These are phyloP conservation scores for Mus spicilegus DNA, from an alignment of 2,113 vertebrate genomes.

Conservation along the genomic window DNA sequence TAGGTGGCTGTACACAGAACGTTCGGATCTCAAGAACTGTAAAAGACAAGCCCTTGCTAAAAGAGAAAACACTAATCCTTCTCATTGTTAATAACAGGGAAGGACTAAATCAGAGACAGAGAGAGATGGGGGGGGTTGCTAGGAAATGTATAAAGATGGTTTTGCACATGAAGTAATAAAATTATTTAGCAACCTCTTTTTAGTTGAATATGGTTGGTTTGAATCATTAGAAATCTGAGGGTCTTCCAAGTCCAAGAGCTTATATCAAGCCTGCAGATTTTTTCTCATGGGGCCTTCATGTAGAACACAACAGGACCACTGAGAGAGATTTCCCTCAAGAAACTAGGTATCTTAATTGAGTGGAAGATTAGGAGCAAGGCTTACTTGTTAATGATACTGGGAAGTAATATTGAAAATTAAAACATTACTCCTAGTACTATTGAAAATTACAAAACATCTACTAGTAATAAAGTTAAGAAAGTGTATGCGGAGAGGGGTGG, in stretches of 20 bases:
- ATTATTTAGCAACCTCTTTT: not conserved
- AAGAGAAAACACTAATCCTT: not conserved
- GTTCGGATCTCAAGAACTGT: constrained; percentile 18
- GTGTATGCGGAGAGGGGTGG: not conserved
- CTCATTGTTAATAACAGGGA: not conserved
- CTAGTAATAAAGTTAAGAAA: constrained; percentile 20
- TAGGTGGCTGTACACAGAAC: not conserved
- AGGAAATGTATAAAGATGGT: not conserved
- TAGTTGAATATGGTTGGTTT: not conserved
- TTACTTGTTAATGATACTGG: not conserved
- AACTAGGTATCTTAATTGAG: not conserved
- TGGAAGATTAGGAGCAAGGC: not conserved
- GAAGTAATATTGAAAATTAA: constrained; percentile 12
- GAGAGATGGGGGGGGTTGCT: too few relatives aligned
- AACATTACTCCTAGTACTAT: not conserved
- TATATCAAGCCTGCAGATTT: not conserved
- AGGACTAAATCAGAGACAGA: not conserved
- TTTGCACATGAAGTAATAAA: not conserved
- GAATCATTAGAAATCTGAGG: constrained; percentile 2
- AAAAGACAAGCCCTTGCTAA: constrained; percentile 13
- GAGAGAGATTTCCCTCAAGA: not conserved
- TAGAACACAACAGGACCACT: not conserved
- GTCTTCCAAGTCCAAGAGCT: not conserved
- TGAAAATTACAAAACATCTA: constrained; percentile 33
- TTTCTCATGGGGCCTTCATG: not conserved